Evolutionary conservation across 2,797 vertebrate genomes (phyloP), one percentile per base, ranked within the genome.

Genomic region (Paramormyrops hopkinsi): DNA sequence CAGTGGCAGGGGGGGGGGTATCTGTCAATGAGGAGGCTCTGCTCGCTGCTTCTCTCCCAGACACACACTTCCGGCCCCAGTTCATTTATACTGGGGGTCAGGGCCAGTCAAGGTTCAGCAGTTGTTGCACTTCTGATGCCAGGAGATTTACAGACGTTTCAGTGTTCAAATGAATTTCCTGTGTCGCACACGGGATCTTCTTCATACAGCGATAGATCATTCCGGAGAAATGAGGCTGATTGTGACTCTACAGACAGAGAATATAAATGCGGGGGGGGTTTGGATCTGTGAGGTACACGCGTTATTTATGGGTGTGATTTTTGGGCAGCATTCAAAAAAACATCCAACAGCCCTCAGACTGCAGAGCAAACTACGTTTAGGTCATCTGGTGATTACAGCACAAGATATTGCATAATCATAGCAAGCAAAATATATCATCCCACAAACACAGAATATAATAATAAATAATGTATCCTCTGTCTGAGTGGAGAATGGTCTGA

Each of bases 401-500:
- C 37, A 79, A 79, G 73, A 79, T 29, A 79, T n/a, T 79, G 73
- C 37, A 79, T 79, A 79, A 79, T 44, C 73, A n/a, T 41, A 79
- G 37, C 44, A 79, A 8, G 33, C 19, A 79, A 79, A 79, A 79
- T 17, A 2, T 8, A 79, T 41, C 33, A 79, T 46, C 41, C 73
- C 37, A 41, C 33, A 41, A 17, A 19, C 73, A 41, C 17, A 79
- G 17, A 79, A 79, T 79, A 79, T 19, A 44, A 44, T 44, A 41
- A 79, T 79, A 44, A 79, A 79, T 79, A 19, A 79, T 79, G n/a
- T 44, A 51, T 83, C 65, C 44, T 8, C 87, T 83, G 82, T 69
- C 83, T 89, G 11, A 65, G 88, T 79, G 65, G 85, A 88, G 92
- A 92, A 92, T 88, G 89, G 87, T 87, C 53, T 83, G 88, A 88